These are phyloP conservation scores for Ectemnius lituratus DNA, from an alignment of 2,888 invertebrate genomes.

Conservation along the genomic window DNA sequence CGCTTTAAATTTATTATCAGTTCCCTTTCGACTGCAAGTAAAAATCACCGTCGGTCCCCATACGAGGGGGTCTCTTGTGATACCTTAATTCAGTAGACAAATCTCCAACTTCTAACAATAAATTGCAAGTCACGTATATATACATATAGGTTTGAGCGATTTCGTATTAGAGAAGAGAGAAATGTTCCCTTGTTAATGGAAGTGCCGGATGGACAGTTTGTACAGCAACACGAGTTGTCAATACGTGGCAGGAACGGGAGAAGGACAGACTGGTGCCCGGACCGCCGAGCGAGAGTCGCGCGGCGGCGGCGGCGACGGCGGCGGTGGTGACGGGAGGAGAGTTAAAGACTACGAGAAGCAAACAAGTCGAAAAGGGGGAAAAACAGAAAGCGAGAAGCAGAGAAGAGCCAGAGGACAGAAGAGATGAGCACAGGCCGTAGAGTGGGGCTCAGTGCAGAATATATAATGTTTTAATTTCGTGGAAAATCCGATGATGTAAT, in stretches of 20 bases:
- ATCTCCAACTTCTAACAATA: too few species aligned
- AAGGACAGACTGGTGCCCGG: too few species aligned
- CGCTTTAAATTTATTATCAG: conserved; percentile 52
- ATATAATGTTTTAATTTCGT: conserved; percentile 66
- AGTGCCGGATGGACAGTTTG: too few species aligned
- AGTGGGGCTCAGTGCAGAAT: conserved; percentile 45
- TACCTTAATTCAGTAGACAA: too few species aligned
- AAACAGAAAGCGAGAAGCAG: conserved; percentile 36
- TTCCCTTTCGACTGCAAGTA: conserved; percentile 27
- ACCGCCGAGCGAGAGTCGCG: too few species aligned
- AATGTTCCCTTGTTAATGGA: too few species aligned
- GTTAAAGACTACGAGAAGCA: neutral
- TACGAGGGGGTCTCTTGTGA: too few species aligned
- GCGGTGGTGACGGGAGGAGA: neutral
- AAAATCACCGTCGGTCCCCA: neutral
- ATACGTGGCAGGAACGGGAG: too few species aligned
- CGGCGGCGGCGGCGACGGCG: neutral
- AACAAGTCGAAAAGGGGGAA: neutral
- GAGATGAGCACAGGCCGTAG: conserved; percentile 11
- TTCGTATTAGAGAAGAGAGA: too few species aligned
- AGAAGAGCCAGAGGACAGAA: conserved; percentile 15
- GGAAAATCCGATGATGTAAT: conserved; percentile 67
- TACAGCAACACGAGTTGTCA: too few species aligned
- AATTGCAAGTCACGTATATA: too few species aligned
- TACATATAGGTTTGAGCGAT: too few species aligned